Evolutionary conservation across 1,140 invertebrate species (phyloP).

Genomic region (Lamellibrachia luymesi): DNA sequence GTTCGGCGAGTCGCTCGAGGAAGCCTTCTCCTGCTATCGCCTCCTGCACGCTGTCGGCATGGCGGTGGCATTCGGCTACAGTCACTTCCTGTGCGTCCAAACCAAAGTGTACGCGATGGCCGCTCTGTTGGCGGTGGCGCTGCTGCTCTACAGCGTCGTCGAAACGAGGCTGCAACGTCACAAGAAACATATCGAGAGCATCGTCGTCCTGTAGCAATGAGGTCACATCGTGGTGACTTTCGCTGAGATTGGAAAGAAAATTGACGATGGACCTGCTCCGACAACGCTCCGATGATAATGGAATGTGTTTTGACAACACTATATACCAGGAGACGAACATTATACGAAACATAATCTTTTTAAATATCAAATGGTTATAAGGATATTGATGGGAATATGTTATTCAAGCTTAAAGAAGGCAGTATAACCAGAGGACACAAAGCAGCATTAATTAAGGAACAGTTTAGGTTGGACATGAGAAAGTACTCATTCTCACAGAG

Average conservation of each 20-base stretch:
- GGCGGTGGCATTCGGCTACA: constrained; percentile 52
- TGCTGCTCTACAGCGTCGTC: constrained; percentile 47
- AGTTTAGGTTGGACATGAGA: too few species aligned
- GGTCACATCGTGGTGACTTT: not conserved
- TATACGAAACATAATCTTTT: not conserved
- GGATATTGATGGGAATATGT: too few species aligned
- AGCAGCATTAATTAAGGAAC: too few species aligned
- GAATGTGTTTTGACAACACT: too few species aligned
- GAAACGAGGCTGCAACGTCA: constrained; percentile 47
- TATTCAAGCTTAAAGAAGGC: too few species aligned
- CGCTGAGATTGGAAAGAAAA: not conserved
- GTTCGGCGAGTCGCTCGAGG: constrained; percentile 51
- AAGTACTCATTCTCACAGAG: too few species aligned
- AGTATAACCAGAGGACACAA: too few species aligned
- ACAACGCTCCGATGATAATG: not conserved
- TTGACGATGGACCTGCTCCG: not conserved
- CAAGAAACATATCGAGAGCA: not conserved
- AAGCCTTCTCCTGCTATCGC: constrained; percentile 51
- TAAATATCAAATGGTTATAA: not conserved
- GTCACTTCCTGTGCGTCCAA: constrained; percentile 52
- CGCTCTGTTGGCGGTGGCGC: constrained; percentile 37
- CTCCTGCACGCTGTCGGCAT: constrained; percentile 54
- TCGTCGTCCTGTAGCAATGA: not conserved
- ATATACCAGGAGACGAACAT: not conserved
- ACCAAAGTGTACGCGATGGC: constrained; percentile 50